These are phyloP conservation scores for Alviniconcha strummeri DNA, from an alignment of 2,888 invertebrate genomes.

Conservation along the genomic window DNA sequence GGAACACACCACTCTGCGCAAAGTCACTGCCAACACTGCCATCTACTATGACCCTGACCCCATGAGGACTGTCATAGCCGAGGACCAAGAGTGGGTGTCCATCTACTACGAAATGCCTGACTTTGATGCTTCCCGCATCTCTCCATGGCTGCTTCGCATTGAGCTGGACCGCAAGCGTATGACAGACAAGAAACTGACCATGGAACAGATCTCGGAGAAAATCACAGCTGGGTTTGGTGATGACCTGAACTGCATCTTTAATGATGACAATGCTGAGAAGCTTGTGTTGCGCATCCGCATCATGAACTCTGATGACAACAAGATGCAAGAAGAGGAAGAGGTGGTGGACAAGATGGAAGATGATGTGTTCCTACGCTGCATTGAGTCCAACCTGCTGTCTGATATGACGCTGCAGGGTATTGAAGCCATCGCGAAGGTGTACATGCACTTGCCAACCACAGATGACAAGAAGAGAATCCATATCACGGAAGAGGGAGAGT, in stretches of 20 bases:
- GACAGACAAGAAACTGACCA: slow-evolving; percentile 99
- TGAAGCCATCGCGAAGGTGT: slow-evolving; percentile 96
- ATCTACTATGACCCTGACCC: slow-evolving; percentile 99
- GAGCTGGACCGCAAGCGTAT: slow-evolving; percentile 98
- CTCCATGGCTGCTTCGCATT: slow-evolving; percentile 98
- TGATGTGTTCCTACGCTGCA: slow-evolving; percentile 98
- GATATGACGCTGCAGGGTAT: slow-evolving; percentile 99
- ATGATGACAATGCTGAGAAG: slow-evolving; percentile 99
- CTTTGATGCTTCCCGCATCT: slow-evolving; percentile 97
- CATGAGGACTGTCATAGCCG: slow-evolving; percentile 97
- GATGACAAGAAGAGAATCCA: slow-evolving; percentile 98
- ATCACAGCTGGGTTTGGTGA: slow-evolving; percentile 99
- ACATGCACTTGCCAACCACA: slow-evolving; percentile 99
- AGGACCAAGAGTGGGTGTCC: slow-evolving; percentile 99
- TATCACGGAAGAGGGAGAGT: slow-evolving; percentile 97
- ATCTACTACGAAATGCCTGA: slow-evolving; percentile 99
- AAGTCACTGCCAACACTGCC: slow-evolving; percentile 97
- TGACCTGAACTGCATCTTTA: slow-evolving; percentile 99
- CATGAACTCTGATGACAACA: slow-evolving; percentile 97
- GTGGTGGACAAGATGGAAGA: slow-evolving; percentile 99
- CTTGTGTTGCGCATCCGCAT: slow-evolving; percentile 97
- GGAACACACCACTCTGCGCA: slow-evolving; percentile 97
- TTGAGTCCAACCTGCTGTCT: slow-evolving; percentile 98
- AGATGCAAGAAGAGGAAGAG: slow-evolving; percentile 76
- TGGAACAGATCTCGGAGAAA: slow-evolving; percentile 99